Evolutionary conservation across 2,113 vertebrate genomes (phyloP).

Genomic region (Haemorhous mexicanus): DNA sequence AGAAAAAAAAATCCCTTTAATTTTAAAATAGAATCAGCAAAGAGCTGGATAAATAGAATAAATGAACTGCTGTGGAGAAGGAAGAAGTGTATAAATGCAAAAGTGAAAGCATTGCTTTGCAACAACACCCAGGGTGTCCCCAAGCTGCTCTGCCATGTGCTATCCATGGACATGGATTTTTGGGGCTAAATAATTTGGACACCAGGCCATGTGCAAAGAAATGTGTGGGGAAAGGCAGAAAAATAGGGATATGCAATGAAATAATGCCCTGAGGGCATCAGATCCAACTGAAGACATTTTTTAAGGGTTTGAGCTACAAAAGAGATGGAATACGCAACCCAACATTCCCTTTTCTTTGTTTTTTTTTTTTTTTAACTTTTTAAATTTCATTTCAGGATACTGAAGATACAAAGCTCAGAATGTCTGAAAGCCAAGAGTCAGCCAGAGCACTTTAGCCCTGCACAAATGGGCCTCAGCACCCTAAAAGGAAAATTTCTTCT

Average conservation of each 20-base stretch:
- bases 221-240: background rate
- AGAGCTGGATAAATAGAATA: background rate
- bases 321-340: background rate
- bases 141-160: background rate
- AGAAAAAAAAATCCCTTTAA: background rate
- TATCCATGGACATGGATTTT: background rate
- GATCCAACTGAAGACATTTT: background rate
- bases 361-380: too few species aligned
- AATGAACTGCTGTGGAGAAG: background rate
- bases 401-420: background rate
- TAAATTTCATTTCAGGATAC: background rate
- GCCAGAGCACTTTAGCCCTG: background rate
- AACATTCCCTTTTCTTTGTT: accelerated
- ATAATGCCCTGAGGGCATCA: background rate
- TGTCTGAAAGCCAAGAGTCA: background rate
- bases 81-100: background rate
- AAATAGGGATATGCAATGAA: accelerated
- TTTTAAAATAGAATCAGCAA: background rate
- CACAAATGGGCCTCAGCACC: background rate
- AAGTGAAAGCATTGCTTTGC: background rate
- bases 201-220: background rate
- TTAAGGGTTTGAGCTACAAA: background rate
- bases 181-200: background rate
- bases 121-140: background rate
- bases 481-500: background rate